Base-by-base conservation (phyloP, 2,113 vertebrate species). In the Grammomys dolichurus region DNA sequence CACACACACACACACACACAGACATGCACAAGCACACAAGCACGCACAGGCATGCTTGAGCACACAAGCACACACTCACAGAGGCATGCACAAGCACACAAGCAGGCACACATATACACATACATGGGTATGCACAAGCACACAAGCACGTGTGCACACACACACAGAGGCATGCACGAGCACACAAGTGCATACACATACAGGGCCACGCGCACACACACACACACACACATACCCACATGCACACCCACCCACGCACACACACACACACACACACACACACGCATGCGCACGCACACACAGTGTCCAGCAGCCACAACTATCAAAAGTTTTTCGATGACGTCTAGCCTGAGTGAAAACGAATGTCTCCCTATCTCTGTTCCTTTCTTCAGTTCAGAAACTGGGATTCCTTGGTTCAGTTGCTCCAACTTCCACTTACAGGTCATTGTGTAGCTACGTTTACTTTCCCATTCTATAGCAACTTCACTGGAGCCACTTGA, bases 381-480 rank as follows among this genome's bases (percentile, higher is more conserved):
- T 87, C 48, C 84, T 78, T 94, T 10, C 46, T 51, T 91, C 94
- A 77, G 22, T 19, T 94, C 85, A 78, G 78, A 63, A 85, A 85
- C 1, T n/a, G 11, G 19, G 46, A 54, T 33, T 43, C 13, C 7
- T 31, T 69, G 31, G 76, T 78, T 48, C 3, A 19, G 2, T 9
- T 87, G 54, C 9, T 73, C 58, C 31, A 75, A 17, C 48, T 69
- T 58, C 31, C 69, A 17, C 48, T 69, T 58, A 11, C 58, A 76
- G 58, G 73, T 60, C 24, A 40, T 16, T 13, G 14, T 31, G 33
- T 46, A 17, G 48, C 14, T 56, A 12, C 7, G 4, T 72, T n/a
- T 0, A 3, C 3, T 13, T 8, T 67, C 36, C 48, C n/a, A 36
- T 60, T 70, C 26, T 16, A 80, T 5, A 72, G 51, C 17, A 9